phyloP scores from a whole-genome alignment of 2,113 vertebrate species.

The Trematocara marginatum region DNA sequence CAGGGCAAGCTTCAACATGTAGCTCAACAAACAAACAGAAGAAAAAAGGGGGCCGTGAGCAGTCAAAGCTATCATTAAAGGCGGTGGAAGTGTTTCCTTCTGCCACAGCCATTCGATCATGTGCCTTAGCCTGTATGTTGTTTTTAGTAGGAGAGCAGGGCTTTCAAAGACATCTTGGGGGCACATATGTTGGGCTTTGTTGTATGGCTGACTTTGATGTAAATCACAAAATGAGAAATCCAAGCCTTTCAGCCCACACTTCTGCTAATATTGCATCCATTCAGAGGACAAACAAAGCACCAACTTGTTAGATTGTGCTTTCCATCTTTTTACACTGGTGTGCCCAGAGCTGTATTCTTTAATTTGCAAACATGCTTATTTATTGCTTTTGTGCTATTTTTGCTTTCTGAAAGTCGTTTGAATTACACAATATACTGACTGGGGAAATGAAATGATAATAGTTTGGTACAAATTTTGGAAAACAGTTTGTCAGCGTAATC shows the following conservation, averaged over 20 bases:
- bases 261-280: not conserved
- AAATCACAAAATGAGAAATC: constrained; percentile 50
- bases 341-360: not conserved
- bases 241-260: not conserved
- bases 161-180: constrained; percentile 38
- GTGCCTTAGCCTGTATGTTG: constrained; percentile 2
- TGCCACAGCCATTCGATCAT: constrained; percentile 33
- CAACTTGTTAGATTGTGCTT: not conserved
- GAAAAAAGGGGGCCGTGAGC: not conserved
- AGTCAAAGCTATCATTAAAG: constrained; percentile 66
- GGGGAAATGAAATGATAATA: not conserved
- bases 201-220: constrained; percentile 60
- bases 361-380: not conserved
- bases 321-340: not conserved
- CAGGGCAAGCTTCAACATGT: constrained; percentile 54
- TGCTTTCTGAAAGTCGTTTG: not conserved
- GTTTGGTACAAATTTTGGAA: not conserved
- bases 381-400: not conserved
- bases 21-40: constrained; percentile 60
- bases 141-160: constrained; percentile 20
- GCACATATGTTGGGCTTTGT: constrained; percentile 39
- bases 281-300: constrained; percentile 4
- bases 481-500: not conserved
- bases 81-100: constrained; percentile 48
- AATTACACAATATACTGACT: not conserved